Base-by-base conservation (phyloP, 2,888 invertebrate species). In the Tuta absoluta region DNA sequence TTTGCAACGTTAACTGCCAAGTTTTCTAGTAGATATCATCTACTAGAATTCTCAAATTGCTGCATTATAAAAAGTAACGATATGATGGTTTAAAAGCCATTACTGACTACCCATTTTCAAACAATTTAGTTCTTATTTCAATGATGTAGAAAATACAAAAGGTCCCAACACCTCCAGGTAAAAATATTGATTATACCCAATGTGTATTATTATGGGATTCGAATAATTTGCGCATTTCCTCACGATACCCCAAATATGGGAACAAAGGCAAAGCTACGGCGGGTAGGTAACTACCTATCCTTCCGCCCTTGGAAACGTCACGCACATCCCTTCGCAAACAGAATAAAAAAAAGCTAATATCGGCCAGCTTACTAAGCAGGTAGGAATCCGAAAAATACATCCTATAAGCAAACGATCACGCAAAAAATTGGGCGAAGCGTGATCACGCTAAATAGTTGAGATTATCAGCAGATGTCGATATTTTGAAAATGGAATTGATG, bases 271-370 rank as follows among this genome's bases (percentile, higher is more conserved):
- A 87, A 85, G 74, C 80, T 82, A 77, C 74, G 70, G 71, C 68
- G 71, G 70, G 73, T 69, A 79, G 70, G 73, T 69, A 79, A 81
- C 84, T 82, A 80, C 81, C 85, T 86, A 90, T 89, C 87, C 90
- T 91, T 91, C 90, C 89, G 89, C 87, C 86, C 85, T 82, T 81
- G 79, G 81, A 81, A 83, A 79, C 81, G 82, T 87, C 89, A 89
- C 89, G 90, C 87, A 89, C 84, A 84, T 89, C 86, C 86, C 82
- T 86, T 84, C 69, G 74, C 78, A 85, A 85, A 85, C 77, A 84
- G 79, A 78, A 74, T 75, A 78, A 78, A 85, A 85, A 83, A 77
- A 83, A 77, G 74, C 72, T 74, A 79, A 78, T 75, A 77, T 76
- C 74, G 73, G 72, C 69, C 70, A 72, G 74, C 75, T 80, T 77